These are phyloP conservation scores for Fundulus diaphanus DNA, from an alignment of 2,797 vertebrate species.

Conservation along the genomic window DNA sequence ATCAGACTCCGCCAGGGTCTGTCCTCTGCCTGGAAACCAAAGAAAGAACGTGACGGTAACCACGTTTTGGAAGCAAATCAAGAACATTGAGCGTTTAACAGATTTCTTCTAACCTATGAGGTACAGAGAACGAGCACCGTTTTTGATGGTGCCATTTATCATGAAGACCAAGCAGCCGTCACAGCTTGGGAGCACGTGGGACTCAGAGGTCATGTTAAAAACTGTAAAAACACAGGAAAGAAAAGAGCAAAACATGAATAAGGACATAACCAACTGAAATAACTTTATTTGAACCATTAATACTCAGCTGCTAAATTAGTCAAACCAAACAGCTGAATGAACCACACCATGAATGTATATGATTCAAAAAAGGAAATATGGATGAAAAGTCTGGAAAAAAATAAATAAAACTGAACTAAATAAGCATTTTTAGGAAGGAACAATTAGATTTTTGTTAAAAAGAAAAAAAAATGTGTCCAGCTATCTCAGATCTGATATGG, in stretches of 20 bases:
- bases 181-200: constrained; percentile 17
- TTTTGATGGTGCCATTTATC: not conserved
- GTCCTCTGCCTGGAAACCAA: constrained; percentile 18
- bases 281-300: too few species aligned
- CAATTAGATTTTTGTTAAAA: not conserved
- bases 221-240: constrained; percentile 18
- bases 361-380: not conserved
- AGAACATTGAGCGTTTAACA: rapidly evolving
- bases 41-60: not conserved
- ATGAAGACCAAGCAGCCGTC: not conserved
- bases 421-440: not conserved
- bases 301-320: too few species aligned
- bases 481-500: not conserved
- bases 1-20: constrained; percentile 24
- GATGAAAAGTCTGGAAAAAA: not conserved
- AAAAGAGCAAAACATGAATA: not conserved
- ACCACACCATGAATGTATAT: too few species aligned
- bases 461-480: not conserved
- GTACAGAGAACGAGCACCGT: not conserved
- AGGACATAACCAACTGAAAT: not conserved
- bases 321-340: too few species aligned
- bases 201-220: rapidly evolving
- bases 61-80: not conserved
- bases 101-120: constrained; percentile 37
- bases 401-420: not conserved